These are phyloP conservation scores for Brienomyrus brachyistius DNA, from an alignment of 2,113 vertebrate genomes.

Conservation along the genomic window DNA sequence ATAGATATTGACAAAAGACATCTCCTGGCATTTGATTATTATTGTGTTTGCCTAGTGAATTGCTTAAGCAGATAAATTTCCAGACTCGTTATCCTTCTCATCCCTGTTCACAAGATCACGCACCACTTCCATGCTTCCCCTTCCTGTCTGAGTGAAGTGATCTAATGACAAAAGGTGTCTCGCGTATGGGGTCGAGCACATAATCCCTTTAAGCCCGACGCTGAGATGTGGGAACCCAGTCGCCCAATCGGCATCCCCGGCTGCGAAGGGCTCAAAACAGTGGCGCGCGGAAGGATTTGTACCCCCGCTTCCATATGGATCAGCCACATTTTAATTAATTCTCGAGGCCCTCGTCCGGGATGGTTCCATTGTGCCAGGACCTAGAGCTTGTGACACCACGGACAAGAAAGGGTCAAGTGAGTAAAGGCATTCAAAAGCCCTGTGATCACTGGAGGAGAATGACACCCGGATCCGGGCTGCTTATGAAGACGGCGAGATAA, in stretches of 20 bases:
- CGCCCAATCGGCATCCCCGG: background rate
- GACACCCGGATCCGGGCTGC: background rate
- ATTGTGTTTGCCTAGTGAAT: background rate
- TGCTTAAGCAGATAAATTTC: background rate
- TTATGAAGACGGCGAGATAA: background rate
- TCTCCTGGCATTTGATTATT: background rate
- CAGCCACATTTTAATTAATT: constrained; percentile 15
- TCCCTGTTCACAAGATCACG: background rate
- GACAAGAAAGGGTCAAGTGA: background rate
- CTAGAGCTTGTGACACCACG: background rate
- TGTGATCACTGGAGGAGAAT: background rate
- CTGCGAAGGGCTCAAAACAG: background rate
- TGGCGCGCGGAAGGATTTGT: background rate
- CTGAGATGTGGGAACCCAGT: background rate
- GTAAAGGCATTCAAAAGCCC: background rate
- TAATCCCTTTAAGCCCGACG: constrained; percentile 22
- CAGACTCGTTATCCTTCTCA: background rate
- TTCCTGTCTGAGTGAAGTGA: constrained; percentile 15
- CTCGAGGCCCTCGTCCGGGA: background rate
- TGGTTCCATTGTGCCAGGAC: background rate
- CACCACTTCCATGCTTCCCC: background rate
- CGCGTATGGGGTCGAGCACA: background rate
- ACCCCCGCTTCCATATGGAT: constrained; percentile 13
- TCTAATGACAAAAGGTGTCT: background rate
- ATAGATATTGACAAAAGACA: background rate